A percentile compares a stretch with the other conserved stretches of the same genome.
phyloP scores from a whole-genome alignment of 2,888 invertebrate genomes.

The Tenthredo scrophulariae region DNA sequence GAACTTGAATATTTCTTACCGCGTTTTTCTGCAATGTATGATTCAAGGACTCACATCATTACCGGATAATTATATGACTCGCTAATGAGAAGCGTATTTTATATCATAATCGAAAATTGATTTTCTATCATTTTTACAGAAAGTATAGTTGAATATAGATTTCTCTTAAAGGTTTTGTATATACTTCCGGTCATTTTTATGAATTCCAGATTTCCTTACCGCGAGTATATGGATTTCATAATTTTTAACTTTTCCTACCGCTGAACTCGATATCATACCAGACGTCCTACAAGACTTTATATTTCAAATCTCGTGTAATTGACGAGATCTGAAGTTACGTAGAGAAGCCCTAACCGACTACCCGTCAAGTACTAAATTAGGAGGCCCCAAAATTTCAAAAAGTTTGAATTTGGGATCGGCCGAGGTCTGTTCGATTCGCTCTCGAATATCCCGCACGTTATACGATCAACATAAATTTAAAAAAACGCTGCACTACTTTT shows the following conservation, averaged over 20 bases:
- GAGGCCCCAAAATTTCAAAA: constrained; percentile 31
- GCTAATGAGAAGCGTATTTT: not conserved
- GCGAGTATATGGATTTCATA: constrained; percentile 6
- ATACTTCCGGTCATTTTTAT: not conserved
- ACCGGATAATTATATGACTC: not conserved
- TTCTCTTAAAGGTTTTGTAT: not conserved
- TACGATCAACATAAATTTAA: not conserved
- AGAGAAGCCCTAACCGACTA: constrained; percentile 23
- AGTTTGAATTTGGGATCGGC: constrained; percentile 6
- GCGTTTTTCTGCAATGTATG: not conserved
- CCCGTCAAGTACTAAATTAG: constrained; percentile 17
- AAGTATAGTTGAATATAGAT: not conserved
- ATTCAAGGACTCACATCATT: not conserved
- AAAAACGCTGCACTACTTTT: not conserved
- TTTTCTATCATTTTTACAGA: not conserved
- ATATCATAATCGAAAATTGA: not conserved
- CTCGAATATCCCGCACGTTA: not conserved
- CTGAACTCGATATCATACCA: constrained; percentile 15
- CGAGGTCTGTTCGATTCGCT: not conserved
- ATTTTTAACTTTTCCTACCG: constrained; percentile 4
- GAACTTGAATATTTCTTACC: not conserved
- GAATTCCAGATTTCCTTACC: constrained; percentile 13
- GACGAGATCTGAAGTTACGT: constrained; percentile 3
- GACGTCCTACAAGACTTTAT: not conserved
- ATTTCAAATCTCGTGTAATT: constrained; percentile 15